Base-by-base conservation (phyloP, 2,797 vertebrate genomes). In the Pachyuromys duprasi region DNA sequence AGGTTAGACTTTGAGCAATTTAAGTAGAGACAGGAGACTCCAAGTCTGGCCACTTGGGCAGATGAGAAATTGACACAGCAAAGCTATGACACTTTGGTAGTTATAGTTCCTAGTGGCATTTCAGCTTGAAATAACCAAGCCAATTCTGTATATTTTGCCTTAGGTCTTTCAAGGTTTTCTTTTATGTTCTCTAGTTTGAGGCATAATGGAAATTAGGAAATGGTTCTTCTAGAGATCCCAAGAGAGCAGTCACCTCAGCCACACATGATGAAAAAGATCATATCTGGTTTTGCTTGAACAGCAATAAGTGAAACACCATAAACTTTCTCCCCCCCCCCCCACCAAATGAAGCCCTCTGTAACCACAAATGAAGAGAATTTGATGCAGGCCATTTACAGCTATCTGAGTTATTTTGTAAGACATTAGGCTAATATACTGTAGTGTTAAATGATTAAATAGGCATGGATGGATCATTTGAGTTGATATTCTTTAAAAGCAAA, bases 201-300 rank as follows among this genome's bases (percentile, higher is more conserved):
- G 26, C 20, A 5, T 11, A 22, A 31, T 8, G 15, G 31, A 8
- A 82, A 63, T 33, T 15, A 79, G 74, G 55, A 60, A 18, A 8
- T 18, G 17, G 8, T 28, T 33, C 13, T 8, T 8, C 14, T 24
- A 5, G 67, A 15, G 62, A 79, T 33, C 1, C 2, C 0, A 0
- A 4, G 24, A 39, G 53, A 24, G 18, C 6, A 60, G 3, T 18
- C 2, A 5, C 28, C 6, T 17, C 45, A n/a, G 55, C 8, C 22
- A 55, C 42, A 60, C 45, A 3, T 15, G 8, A 6, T 3, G 3
- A 60, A 3, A 45, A 63, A 33, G 2, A 6, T 17, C 22, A 36
- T 0, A 5, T 22, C 26, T 6, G 45, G 60, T 3, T 11, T 20
- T 2, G 5, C 13, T 17, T 39, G 84, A 31, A 26, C 14, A 5